Conservation (phyloP, 2,797 vertebrate species). For the Lepidocolaptes lacrymiger region DNA sequence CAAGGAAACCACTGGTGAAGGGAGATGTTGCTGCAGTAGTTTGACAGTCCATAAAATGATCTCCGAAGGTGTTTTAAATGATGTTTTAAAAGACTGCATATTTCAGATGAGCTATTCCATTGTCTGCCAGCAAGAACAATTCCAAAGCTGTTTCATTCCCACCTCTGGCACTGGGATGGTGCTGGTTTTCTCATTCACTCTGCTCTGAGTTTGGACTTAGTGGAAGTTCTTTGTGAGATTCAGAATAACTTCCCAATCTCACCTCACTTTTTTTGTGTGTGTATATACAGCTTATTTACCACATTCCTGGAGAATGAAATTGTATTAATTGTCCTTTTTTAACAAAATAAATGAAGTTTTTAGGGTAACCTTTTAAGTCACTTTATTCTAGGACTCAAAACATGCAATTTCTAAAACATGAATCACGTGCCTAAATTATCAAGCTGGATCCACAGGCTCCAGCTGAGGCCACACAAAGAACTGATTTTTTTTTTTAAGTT, state of each 20-base stretch:
- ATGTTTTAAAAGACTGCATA: neutral
- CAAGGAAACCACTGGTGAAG: neutral
- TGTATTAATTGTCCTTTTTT: neutral
- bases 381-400: neutral
- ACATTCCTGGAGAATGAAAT: neutral
- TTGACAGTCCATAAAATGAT: neutral
- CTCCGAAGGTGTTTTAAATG: neutral
- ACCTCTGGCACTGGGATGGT: neutral
- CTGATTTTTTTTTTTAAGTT: rapidly evolving
- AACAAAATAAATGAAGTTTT: neutral
- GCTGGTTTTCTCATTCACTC: neutral
- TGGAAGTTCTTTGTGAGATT: neutral
- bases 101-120: neutral
- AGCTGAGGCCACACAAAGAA: neutral
- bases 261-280: neutral
- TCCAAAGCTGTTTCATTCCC: neutral
- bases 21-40: neutral
- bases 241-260: neutral
- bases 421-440: neutral
- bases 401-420: neutral
- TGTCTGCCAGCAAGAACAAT: neutral
- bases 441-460: neutral
- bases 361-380: neutral
- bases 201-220: neutral
- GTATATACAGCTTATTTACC: neutral